phyloP scores from a whole-genome alignment of 2,888 invertebrate species.

The Aethes cnicana region DNA sequence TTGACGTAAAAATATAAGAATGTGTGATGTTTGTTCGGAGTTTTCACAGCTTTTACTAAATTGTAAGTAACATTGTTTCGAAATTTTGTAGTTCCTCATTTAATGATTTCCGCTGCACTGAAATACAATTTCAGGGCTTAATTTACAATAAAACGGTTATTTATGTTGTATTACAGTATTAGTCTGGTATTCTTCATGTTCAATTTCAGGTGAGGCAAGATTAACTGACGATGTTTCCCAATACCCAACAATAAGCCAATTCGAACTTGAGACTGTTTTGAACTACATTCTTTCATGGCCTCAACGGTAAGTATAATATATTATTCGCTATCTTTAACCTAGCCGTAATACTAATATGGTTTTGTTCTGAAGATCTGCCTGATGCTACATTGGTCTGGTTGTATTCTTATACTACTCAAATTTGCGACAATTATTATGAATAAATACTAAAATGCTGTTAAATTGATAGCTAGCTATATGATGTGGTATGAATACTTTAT shows the following conservation, averaged over 20 bases:
- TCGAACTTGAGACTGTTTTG: conserved; percentile 91
- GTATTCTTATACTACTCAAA: conserved; percentile 6
- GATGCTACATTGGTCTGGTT: neutral
- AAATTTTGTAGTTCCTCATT: conserved; percentile 59
- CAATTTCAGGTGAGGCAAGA: conserved; percentile 90
- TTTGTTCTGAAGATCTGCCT: neutral
- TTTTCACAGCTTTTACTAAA: conserved; percentile 93
- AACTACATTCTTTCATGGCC: conserved; percentile 95
- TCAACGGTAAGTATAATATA: conserved; percentile 84
- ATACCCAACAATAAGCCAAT: conserved; percentile 87
- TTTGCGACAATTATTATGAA: conserved; percentile 5
- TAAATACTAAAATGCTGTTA: conserved; percentile 7
- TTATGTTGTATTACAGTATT: neutral
- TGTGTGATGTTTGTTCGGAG: conserved; percentile 97
- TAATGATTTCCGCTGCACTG: conserved; percentile 36
- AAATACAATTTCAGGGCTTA: neutral
- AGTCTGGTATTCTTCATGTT: conserved; percentile 40
- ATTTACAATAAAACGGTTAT: conserved; percentile 1
- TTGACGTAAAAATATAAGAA: conserved; percentile 80
- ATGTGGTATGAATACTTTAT: too few relatives aligned
- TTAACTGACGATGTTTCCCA: conserved; percentile 89
- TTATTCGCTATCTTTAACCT: neutral
- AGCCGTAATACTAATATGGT: neutral
- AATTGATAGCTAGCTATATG: conserved; percentile 9
- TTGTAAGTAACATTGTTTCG: conserved; percentile 81